phyloP scores from a whole-genome alignment of 2,888 invertebrate species.

The Poecilobothrus nobilitatus region DNA sequence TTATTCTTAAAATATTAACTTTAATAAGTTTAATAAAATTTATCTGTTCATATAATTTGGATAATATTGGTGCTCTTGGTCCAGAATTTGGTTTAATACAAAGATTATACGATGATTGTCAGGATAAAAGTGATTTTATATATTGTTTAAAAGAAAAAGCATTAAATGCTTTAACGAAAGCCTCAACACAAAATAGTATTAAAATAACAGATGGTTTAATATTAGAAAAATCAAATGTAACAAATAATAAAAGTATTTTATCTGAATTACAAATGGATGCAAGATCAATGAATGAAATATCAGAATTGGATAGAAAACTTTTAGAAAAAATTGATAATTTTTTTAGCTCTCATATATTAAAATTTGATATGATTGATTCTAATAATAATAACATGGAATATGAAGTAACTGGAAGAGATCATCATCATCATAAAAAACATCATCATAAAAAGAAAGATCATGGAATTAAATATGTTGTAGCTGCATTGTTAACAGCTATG shows the following conservation, averaged over 20 bases:
- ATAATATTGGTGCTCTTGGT: constrained; percentile 37
- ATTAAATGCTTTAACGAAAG: constrained; percentile 50
- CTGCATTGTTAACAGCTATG: constrained; percentile 55
- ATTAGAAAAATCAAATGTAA: constrained; percentile 52
- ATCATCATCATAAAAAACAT: constrained; percentile 13
- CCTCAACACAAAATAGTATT: constrained; percentile 54
- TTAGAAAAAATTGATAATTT: constrained; percentile 50
- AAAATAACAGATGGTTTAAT: constrained; percentile 54
- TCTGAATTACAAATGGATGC: constrained; percentile 46
- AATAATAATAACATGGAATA: constrained; percentile 24
- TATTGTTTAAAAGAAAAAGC: constrained; percentile 56
- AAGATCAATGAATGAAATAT: constrained; percentile 50
- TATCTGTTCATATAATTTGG: background rate
- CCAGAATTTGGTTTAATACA: constrained; percentile 52
- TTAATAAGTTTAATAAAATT: background rate
- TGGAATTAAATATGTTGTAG: constrained; percentile 47
- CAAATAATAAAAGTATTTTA: constrained; percentile 41
- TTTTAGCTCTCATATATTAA: constrained; percentile 55
- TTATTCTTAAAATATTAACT: background rate
- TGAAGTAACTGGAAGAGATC: constrained; percentile 20
- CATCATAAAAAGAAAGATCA: constrained; percentile 47
- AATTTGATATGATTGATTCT: constrained; percentile 48
- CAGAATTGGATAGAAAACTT: constrained; percentile 48
- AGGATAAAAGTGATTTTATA: constrained; percentile 51
- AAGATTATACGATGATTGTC: constrained; percentile 57